Percentiles rank a stretch among this genome's conserved stretches.
Evolutionary conservation across 2,113 vertebrate genomes (phyloP).

Genomic region (Rutilus rutilus): DNA sequence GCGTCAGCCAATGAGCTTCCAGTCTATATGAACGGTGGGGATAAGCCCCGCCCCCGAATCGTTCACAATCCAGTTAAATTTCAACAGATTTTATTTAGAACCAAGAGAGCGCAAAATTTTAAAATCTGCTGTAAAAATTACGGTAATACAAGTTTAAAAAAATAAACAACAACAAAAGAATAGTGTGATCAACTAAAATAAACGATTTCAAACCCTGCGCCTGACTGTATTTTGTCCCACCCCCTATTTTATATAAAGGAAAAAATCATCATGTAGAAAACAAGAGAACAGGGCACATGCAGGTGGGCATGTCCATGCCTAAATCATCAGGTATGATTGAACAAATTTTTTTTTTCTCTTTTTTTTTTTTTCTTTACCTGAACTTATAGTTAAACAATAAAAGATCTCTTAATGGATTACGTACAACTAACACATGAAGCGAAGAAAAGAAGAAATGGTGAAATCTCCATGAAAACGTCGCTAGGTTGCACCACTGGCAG

Average conservation of each 20-base stretch:
- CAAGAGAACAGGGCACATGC: constrained; percentile 52
- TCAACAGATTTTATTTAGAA: constrained; percentile 53
- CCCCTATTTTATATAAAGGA: constrained; percentile 49
- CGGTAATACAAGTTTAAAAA: constrained; percentile 48
- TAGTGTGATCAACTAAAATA: constrained; percentile 63
- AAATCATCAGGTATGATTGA: constrained; percentile 63
- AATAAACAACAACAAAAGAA: constrained; percentile 56
- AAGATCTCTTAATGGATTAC: constrained; percentile 61
- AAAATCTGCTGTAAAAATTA: constrained; percentile 52
- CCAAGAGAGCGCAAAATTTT: constrained; percentile 35
- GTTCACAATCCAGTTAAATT: constrained; percentile 60
- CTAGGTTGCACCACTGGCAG: constrained; percentile 61
- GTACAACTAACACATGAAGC: constrained; percentile 62
- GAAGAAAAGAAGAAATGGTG: constrained; percentile 51
- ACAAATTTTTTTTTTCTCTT: constrained; percentile 62
- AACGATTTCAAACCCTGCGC: constrained; percentile 69
- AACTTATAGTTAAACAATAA: constrained; percentile 65
- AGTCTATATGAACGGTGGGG: constrained; percentile 61
- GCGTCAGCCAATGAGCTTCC: constrained; percentile 62
- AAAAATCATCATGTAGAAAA: constrained; percentile 68
- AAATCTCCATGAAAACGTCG: constrained; percentile 51
- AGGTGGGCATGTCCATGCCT: constrained; percentile 60
- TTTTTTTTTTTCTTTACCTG: constrained; percentile 49
- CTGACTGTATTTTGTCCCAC: constrained; percentile 52
- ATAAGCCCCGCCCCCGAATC: constrained; percentile 39